Evolutionary conservation across 2,888 invertebrate species (phyloP).

Genomic region (Drosophila prostipennis): DNA sequence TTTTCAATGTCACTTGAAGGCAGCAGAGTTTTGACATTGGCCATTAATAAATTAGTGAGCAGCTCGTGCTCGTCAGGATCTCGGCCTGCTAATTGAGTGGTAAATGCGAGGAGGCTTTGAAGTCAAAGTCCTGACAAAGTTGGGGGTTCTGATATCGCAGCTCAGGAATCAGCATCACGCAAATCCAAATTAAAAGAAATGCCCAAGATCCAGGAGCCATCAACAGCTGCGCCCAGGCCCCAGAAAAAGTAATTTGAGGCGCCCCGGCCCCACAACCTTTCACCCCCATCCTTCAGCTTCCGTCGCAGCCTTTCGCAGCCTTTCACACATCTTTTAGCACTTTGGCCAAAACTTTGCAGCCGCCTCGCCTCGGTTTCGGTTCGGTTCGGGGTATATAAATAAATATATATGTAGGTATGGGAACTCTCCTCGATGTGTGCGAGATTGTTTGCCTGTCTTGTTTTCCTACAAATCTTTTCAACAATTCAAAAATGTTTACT

Average conservation of each 20-base stretch:
- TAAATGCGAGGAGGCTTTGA: slow-evolving; percentile 42
- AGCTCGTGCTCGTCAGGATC: slow-evolving; percentile 30
- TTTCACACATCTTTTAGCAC: slow-evolving; percentile 75
- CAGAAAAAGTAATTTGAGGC: slow-evolving; percentile 63
- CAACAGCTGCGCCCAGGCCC: slow-evolving; percentile 55
- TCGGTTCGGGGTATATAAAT: slow-evolving; percentile 22
- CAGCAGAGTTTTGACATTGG: slow-evolving; percentile 64
- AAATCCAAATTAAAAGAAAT: slow-evolving; percentile 57
- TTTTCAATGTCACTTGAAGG: slow-evolving; percentile 71
- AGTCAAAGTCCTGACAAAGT: slow-evolving; percentile 33
- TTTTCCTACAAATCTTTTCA: slow-evolving; percentile 61
- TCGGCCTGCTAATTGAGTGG: slow-evolving; percentile 63
- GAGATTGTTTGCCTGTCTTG: slow-evolving; percentile 31
- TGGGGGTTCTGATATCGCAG: slow-evolving; percentile 15
- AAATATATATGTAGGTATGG: slow-evolving; percentile 4
- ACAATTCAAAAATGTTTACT: slow-evolving; percentile 68
- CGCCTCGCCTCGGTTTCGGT: slow-evolving; percentile 35
- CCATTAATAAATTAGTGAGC: slow-evolving; percentile 72
- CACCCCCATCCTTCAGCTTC: slow-evolving; percentile 56
- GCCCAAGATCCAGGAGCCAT: slow-evolving; percentile 31
- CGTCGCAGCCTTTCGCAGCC: slow-evolving; percentile 51
- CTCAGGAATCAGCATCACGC: slow-evolving; percentile 58
- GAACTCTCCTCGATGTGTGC: slow-evolving; percentile 15
- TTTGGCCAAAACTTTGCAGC: slow-evolving; percentile 43
- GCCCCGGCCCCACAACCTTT: slow-evolving; percentile 51